These are phyloP conservation scores for Drosophila nasuta DNA, from an alignment of 1,140 invertebrate species.

Conservation along the genomic window DNA sequence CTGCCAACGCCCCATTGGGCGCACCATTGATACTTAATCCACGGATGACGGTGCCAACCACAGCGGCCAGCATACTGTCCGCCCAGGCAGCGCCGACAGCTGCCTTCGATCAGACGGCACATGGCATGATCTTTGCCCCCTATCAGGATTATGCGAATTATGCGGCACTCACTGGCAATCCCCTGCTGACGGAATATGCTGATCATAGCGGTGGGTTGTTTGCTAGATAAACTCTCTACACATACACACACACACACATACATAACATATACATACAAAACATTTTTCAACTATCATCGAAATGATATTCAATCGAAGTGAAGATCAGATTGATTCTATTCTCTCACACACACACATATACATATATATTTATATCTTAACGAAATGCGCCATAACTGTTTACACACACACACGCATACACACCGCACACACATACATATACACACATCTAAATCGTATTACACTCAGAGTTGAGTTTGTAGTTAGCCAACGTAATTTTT, in stretches of 20 bases:
- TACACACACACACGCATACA: conserved; percentile 44
- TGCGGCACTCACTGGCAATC: conserved; percentile 91
- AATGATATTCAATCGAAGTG: neutral
- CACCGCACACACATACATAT: conserved; percentile 25
- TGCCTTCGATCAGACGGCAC: conserved; percentile 87
- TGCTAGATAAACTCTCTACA: conserved; percentile 87
- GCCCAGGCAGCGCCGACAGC: conserved; percentile 91
- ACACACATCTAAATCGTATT: conserved; percentile 42
- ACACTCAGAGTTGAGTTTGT: conserved; percentile 38
- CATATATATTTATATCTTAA: conserved; percentile 21
- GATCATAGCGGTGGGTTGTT: conserved; percentile 98
- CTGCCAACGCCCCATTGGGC: conserved; percentile 89
- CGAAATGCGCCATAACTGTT: conserved; percentile 53
- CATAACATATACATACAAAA: conserved; percentile 31
- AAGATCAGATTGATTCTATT: neutral
- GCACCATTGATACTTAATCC: conserved; percentile 95
- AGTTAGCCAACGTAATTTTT: conserved; percentile 13
- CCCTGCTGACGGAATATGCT: conserved; percentile 94
- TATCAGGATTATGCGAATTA: conserved; percentile 96
- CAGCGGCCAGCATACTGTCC: conserved; percentile 90
- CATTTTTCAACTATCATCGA: neutral
- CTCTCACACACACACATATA: conserved; percentile 1
- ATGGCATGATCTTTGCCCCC: conserved; percentile 90
- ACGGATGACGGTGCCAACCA: conserved; percentile 92
- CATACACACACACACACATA: neutral